Base-by-base conservation (phyloP, 2,797 vertebrate species). In the Coregonus ussuriensis region DNA sequence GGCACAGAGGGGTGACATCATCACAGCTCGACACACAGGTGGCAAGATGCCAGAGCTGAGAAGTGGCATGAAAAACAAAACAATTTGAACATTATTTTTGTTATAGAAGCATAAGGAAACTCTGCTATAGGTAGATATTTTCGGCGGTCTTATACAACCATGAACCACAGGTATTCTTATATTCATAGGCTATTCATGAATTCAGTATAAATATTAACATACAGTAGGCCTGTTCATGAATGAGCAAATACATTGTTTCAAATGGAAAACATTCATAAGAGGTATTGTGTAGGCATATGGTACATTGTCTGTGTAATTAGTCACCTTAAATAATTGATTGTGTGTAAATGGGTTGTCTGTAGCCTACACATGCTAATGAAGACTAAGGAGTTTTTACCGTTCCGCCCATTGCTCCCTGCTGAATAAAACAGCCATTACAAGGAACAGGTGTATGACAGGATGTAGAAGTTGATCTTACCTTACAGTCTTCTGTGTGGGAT, bases 401-500 rank as follows among this genome's bases (percentile, higher is more conserved):
- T 16, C 53, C 0, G 53, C 18, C 3, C 16, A 18, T 16, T n/a
- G 53, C 16, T 18, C 15, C 53, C 53, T 56, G 53, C 16, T 56
- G 53, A 16, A 56, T 63, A 13, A 63, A 63, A 21, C 59, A 21
- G n/a, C n/a, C 6, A 62, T n/a, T n/a, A 56, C 54, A 7, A 21
- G 9, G 18, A 29, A 21, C 13, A 21, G 25, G 25, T 25, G 25
- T 25, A 21, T 52, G 21, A 25, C 69, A 71, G 52, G 15, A 75
- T 75, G 14, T 1, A 47, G 21, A 52, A 41, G 13, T 71, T 47
- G 37, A 51, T 25, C 84, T 87, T 95, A 95, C 95, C 95, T 94
- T 95, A 91, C 95, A 96, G 90, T 94, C 94, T 37, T 92, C 88
- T 53, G 92, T 82, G 89, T 94, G 95, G 88, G 95, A 95, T 86